Evolutionary conservation across 2,888 invertebrate genomes (phyloP).

Genomic region (Halictus quadricinctus): DNA sequence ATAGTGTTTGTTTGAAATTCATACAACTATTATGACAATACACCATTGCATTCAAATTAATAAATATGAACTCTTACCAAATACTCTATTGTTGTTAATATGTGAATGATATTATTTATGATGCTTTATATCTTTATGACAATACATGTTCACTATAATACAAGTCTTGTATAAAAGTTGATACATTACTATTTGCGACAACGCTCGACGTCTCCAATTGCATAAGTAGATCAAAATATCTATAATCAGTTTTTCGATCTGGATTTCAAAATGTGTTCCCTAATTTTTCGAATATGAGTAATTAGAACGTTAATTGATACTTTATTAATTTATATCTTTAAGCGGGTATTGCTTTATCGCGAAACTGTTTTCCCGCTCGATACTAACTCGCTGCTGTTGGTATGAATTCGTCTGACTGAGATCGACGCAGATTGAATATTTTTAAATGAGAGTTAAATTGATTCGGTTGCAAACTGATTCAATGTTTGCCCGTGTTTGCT

Average conservation of each 20-base stretch:
- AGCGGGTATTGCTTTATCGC: not conserved
- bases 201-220: not conserved
- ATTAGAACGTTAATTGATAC: not conserved
- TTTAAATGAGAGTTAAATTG: constrained; percentile 14
- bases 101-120: too few relatives aligned
- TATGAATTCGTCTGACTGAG: constrained; percentile 3
- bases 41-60: not conserved
- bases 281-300: not conserved
- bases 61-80: not conserved
- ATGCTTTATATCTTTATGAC: too few relatives aligned
- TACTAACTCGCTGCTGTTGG: constrained; percentile 4
- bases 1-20: not conserved
- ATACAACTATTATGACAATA: not conserved
- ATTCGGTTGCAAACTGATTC: constrained; percentile 4
- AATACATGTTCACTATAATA: not conserved
- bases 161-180: not conserved
- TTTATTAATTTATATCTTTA: not conserved
- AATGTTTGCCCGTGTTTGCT: constrained; percentile 2
- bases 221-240: not conserved
- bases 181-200: not conserved
- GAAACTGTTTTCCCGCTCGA: not conserved
- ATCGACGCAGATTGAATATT: constrained; percentile 17
- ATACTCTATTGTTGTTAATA: too few relatives aligned
- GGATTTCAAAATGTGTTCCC: not conserved
- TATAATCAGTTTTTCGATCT: not conserved